Evolutionary conservation across 1,140 invertebrate species (phyloP).

Genomic region (Camponotus pennsylvanicus): DNA sequence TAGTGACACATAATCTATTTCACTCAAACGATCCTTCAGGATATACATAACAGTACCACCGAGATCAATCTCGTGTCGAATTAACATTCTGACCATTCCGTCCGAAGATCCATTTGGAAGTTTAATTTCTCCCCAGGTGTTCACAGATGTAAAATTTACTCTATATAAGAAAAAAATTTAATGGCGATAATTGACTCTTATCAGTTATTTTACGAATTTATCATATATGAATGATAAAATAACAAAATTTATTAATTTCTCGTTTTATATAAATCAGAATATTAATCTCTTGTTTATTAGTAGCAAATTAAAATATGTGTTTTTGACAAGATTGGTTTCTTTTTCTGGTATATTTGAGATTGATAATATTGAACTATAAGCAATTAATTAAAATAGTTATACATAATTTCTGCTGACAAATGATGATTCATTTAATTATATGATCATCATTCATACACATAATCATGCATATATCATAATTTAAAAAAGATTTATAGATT

Average conservation of each 20-base stretch:
- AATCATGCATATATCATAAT: too few species aligned
- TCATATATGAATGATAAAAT: too few species aligned
- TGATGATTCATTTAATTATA: too few species aligned
- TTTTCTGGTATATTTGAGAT: too few species aligned
- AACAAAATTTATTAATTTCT: too few species aligned
- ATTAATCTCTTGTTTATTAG: not conserved
- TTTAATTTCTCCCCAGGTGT: slow-evolving; percentile 87
- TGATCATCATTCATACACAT: too few species aligned
- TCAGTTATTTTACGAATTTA: too few species aligned
- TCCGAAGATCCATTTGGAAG: slow-evolving; percentile 85
- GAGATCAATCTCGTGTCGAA: slow-evolving; percentile 87
- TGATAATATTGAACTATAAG: too few species aligned
- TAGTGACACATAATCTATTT: slow-evolving; percentile 88
- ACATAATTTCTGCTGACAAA: too few species aligned
- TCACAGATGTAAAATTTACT: slow-evolving; percentile 83
- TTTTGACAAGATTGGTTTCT: not conserved
- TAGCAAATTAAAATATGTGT: not conserved
- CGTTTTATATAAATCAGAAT: not conserved
- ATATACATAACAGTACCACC: slow-evolving; percentile 89
- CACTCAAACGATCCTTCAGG: slow-evolving; percentile 86
- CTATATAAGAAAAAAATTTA: slow-evolving; percentile 47
- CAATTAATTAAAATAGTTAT: too few species aligned
- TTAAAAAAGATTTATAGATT: too few species aligned
- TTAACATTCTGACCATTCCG: slow-evolving; percentile 89
- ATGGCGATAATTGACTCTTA: too few species aligned